Evolutionary conservation across 64 coral and sea anemone genomes (phyloP).

Genomic region (Montipora efflorescens): DNA sequence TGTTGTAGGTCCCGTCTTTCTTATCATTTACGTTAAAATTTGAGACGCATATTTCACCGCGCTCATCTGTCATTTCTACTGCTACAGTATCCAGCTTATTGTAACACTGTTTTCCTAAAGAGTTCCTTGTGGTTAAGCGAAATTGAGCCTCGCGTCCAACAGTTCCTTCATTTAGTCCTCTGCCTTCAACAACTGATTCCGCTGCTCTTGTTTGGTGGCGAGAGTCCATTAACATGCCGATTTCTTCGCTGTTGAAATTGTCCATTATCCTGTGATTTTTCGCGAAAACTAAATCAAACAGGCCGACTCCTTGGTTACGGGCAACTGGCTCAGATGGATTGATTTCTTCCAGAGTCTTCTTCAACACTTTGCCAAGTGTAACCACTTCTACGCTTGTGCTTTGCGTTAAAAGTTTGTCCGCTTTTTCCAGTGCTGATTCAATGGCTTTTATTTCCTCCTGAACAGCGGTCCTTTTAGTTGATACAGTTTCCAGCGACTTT

Average conservation of each 20-base stretch:
- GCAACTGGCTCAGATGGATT: too few relatives aligned
- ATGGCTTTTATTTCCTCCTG: not conserved
- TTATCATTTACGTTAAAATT: not conserved
- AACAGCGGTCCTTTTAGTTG: too few relatives aligned
- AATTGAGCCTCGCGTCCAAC: too few relatives aligned
- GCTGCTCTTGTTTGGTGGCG: not conserved
- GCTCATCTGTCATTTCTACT: not conserved
- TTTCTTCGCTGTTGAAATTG: too few relatives aligned
- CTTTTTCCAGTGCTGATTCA: not conserved
- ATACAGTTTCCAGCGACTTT: not conserved
- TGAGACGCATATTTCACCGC: not conserved
- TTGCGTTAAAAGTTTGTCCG: too few relatives aligned
- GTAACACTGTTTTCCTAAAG: not conserved
- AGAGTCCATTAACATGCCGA: not conserved
- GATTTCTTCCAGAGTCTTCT: too few relatives aligned
- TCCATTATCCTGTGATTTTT: not conserved
- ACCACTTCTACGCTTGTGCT: too few relatives aligned
- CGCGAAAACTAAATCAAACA: not conserved
- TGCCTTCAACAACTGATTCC: not conserved
- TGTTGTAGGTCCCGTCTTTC: conserved; percentile 10
- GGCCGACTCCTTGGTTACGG: too few relatives aligned
- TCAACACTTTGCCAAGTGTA: too few relatives aligned
- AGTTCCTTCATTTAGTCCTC: not conserved
- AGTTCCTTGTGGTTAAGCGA: too few relatives aligned
- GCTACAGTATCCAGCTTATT: not conserved